Evolutionary conservation across 2,797 vertebrate species (phyloP), one percentile per base, ranked within the genome.

Genomic region (Microchirus variegatus): DNA sequence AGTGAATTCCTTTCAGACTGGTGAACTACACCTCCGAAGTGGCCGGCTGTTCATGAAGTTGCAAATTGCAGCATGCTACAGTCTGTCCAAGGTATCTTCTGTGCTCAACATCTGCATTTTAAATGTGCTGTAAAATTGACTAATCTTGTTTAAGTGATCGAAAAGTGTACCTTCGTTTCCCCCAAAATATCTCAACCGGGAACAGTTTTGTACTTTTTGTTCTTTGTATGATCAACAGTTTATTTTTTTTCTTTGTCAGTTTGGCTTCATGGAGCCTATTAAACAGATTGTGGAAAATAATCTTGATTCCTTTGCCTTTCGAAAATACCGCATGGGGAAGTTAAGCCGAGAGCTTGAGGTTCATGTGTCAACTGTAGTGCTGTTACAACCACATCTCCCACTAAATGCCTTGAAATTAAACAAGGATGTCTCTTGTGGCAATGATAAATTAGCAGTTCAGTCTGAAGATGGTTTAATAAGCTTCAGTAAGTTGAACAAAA

Each of bases 241-340:
- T 91, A n/a, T 89, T 87, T 78, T 42, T 42, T 42, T 42, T 42
- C 41, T 90, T 93, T 96, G 95, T 96, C 94, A 95, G 94, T 94
- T 94, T 96, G 96, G 96, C 96, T 98, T 98, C 91, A 98, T 96
- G 97, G 96, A 98, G 97, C 96, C 93, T 95, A 98, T 99, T 99
- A 98, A 98, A 95, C 88, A 87, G 94, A 95, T 91, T 92, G 94
- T 95, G 96, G 95, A 97, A 96, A 97, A 93, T 95, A 77, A 91
- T 90, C 91, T 94, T 92, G 93, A 94, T 95, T 94, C 93, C 80
- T 90, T 91, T 94, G 92, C 91, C 89, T 93, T 90, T 90, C 62
- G 89, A 88, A 86, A 78, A 56, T 67, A 78, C 70, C 70, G 61
- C 77, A 83, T 85, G 82, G 73, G 73, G 63, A 48, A 77, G 53